Base-by-base conservation (phyloP, 2,113 vertebrate species). In the Peromyscus californicus region DNA sequence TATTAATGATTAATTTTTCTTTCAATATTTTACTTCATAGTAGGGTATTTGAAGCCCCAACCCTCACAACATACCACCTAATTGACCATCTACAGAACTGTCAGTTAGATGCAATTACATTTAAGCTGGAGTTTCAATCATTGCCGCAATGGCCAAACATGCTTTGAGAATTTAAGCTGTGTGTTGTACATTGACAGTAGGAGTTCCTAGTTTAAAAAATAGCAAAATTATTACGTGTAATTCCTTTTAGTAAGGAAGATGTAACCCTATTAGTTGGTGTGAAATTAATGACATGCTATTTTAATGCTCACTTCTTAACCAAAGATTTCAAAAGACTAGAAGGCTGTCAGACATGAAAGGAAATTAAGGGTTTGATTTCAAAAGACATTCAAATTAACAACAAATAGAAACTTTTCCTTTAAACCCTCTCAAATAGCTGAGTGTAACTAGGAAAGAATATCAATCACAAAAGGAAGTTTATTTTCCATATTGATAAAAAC, bases 201-300 rank as follows among this genome's bases (percentile, higher is more conserved):
- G 17, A 24, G 45, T 70, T 70, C 19, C 33, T 59, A 33, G 80
- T 91, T 96, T 33, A 17, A 42, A 92, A 88, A 92, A 57, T 48
- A 92, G 39, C 54, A 51, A 69, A 74, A 75, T 86, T 61, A 24
- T 87, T n/a, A 63, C 22, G 93, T 93, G 11, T 45, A 93, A 57
- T 92, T 90, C 84, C 7, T 98, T 98, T 98, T 97, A 96, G 75
- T 89, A 21, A 83, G 93, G 83, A 97, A 97, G 86, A 95, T 94
- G 69, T n/a, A 98, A 98, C 88, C 93, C 90, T 94, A 94, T 97
- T 96, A 98, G 70, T 97, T 97, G 92, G 70, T 97, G 79, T 97
- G 84, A 97, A 98, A 98, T 98, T 98, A 98, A 98, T 98, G 91
- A 97, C 95, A 98, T 96, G 67, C 63, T 98, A 96, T 96, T 97